A percentile compares a stretch with the other conserved stretches of the same genome.
phyloP scores from a whole-genome alignment of 2,797 vertebrate species.

The Gymnodraco acuticeps region DNA sequence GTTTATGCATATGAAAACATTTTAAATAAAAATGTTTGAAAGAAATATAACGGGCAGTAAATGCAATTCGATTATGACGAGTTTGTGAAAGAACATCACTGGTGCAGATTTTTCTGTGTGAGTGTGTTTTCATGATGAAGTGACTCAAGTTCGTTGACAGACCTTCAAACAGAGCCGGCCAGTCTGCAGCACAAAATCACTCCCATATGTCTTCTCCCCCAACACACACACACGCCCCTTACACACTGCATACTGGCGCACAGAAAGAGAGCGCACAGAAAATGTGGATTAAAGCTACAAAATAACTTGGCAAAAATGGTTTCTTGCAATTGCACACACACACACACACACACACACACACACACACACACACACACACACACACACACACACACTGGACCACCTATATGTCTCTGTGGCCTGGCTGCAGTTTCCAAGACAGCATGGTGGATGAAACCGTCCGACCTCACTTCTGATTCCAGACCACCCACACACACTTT shows the following conservation, averaged over 20 bases:
- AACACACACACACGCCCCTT: background rate
- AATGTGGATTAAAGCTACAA: background rate
- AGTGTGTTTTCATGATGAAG: background rate
- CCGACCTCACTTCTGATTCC: constrained; percentile 28
- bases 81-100: background rate
- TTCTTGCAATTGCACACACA: background rate
- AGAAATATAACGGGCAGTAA: too few relatives aligned
- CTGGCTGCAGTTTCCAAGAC: constrained; percentile 52
- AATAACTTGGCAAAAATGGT: background rate
- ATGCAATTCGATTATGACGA: too few relatives aligned
- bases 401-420: constrained; percentile 56
- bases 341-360: constrained; percentile 15
- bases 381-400: constrained; percentile 33
- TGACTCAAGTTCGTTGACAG: constrained; percentile 51
- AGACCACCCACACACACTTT: constrained; percentile 32
- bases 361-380: too few relatives aligned
- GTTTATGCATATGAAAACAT: too few relatives aligned
- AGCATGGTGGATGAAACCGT: constrained; percentile 55
- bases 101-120: background rate
- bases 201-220: constrained; percentile 69
- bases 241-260: background rate
- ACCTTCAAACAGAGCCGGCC: constrained; percentile 67
- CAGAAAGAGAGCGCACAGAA: background rate
- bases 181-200: constrained; percentile 75
- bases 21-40: too few relatives aligned